Evolutionary conservation across 2,797 vertebrate genomes (phyloP).

Genomic region (Lepus townsendii): DNA sequence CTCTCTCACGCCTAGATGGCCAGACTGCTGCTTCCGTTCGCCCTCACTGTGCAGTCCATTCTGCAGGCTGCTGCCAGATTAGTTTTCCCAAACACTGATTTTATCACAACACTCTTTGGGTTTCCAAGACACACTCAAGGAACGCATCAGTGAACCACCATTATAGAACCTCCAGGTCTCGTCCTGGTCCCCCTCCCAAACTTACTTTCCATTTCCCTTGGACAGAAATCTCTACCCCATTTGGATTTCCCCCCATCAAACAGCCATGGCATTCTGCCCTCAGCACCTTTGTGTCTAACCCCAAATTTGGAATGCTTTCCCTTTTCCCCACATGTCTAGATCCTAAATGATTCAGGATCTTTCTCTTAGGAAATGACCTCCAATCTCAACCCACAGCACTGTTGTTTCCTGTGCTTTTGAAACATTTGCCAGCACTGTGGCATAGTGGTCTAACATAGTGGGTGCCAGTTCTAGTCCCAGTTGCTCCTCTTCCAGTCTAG

Average conservation of each 20-base stretch:
- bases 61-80: background rate
- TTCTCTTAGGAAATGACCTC: background rate
- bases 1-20: background rate
- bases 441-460: too few relatives aligned
- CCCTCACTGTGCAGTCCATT: background rate
- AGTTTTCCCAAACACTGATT: background rate
- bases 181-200: background rate
- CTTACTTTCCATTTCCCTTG: background rate
- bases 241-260: background rate
- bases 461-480: too few relatives aligned
- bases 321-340: conserved; percentile 21
- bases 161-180: background rate
- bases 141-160: background rate
- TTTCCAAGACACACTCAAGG: background rate
- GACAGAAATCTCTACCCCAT: background rate
- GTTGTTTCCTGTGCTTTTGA: background rate
- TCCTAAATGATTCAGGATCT: background rate
- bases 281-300: background rate
- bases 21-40: background rate
- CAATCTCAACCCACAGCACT: background rate
- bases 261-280: background rate
- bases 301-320: background rate
- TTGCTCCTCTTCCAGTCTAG: too few relatives aligned
- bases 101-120: conserved; percentile 1
- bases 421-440: background rate